Evolutionary conservation across 2,888 invertebrate species (phyloP), one percentile per base, ranked within the genome.

Genomic region (Eupeodes luniger): DNA sequence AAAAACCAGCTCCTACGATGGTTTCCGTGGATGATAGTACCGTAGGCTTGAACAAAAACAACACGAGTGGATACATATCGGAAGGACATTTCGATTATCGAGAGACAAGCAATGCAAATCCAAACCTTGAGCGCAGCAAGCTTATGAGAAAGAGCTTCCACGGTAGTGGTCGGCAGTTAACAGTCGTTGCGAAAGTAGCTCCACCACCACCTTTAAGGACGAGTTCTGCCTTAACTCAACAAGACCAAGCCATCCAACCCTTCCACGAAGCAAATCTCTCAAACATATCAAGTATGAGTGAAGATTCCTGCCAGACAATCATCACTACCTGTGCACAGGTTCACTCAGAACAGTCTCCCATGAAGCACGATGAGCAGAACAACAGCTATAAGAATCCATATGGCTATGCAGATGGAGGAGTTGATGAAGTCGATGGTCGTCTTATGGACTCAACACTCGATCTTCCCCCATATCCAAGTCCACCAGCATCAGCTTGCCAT

Each of bases 91-190:
- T 98, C 83, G 98, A 98, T 91, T 97, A 96, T 91, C 94, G 92
- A 72, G 94, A 95, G 16, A 94, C 94, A 82, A 89, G 84, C 47
- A 95, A 95, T 49, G 95, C 96, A 47, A 97, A 97, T 93, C 97
- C 97, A 0, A 97, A 97, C 92, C 94, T 98, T 77, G 97, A 98
- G 92, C 95, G 97, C 89, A 97, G 97, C 93, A 97, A 97, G 91
- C 94, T 98, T 82, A 98, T 98, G 97, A 95, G 97, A 90, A 98
- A 98, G 92, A 97, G 97, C 93, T 97, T 97, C 92, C 97, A 97
- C 91, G 97, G 97, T 59, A 97, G 97, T 92, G 97, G 97, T 0
- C 96, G 97, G 92, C 96, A 97, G 91, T 93, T 97, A 88, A 97
- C 97, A 16, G 96, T 96, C 80, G 96, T 96, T 57, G 96, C 97